Conservation (phyloP, 1,140 invertebrate species). For the Trypoxylus dichotomus region DNA sequence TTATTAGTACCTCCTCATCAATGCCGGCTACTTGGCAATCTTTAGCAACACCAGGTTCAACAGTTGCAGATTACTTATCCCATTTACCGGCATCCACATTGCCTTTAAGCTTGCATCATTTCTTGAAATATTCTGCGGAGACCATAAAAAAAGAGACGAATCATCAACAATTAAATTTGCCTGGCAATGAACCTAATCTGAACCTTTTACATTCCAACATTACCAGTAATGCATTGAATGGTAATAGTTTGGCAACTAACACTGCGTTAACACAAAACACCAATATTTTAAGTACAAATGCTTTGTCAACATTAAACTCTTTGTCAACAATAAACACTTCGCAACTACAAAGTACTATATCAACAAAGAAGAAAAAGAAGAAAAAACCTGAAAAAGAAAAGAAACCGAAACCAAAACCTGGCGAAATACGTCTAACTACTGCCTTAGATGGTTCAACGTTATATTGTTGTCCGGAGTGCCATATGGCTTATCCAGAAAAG, state of each 20-base stretch:
- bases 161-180: conserved; percentile 40
- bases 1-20: conserved; percentile 30
- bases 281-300: conserved; percentile 36
- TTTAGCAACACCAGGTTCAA: conserved; percentile 71
- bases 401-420: conserved; percentile 77
- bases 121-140: conserved; percentile 80
- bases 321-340: conserved; percentile 39
- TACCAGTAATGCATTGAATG: conserved; percentile 32
- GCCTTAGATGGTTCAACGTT: conserved; percentile 80
- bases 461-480: conserved; percentile 84
- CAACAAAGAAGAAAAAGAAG: conserved; percentile 79
- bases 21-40: conserved; percentile 66
- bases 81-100: conserved; percentile 72
- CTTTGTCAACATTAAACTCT: conserved; percentile 30
- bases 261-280: conserved; percentile 50
- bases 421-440: conserved; percentile 78
- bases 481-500: conserved; percentile 82
- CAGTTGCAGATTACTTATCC: conserved; percentile 80
- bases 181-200: conserved; percentile 45
- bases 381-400: conserved; percentile 79
- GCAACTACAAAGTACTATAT: conserved; percentile 44
- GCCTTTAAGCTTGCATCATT: conserved; percentile 78
- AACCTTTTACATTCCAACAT: conserved; percentile 40
- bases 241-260: conserved; percentile 32
- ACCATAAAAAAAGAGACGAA: conserved; percentile 71